phyloP scores from a whole-genome alignment of 23 tunicate species.

The Styela clava region DNA sequence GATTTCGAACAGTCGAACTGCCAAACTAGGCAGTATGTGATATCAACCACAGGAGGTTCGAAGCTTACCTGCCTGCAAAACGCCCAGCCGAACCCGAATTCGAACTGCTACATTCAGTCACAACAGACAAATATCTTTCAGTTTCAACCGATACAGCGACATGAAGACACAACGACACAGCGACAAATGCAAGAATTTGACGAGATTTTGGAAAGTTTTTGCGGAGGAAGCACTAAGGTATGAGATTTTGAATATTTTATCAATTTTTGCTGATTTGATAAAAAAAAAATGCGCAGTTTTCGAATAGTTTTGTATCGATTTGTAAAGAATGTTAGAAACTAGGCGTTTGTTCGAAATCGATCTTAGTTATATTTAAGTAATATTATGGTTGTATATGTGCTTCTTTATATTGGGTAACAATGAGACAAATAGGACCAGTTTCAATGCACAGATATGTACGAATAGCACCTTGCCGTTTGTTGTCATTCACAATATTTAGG shows the following conservation, averaged over 20 bases:
- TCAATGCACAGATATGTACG: too few species aligned
- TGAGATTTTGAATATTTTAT: not conserved
- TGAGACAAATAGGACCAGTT: too few species aligned
- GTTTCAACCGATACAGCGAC: slow-evolving; percentile 10
- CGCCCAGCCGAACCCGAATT: slow-evolving; percentile 1
- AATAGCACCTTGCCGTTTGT: too few species aligned
- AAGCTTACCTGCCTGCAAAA: slow-evolving; percentile 15
- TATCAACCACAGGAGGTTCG: not conserved
- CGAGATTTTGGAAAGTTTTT: slow-evolving; percentile 12
- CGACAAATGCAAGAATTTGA: slow-evolving; percentile 16
- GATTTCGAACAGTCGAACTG: not conserved
- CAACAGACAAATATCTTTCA: not conserved
- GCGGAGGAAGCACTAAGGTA: not conserved
- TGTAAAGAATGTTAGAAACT: too few species aligned
- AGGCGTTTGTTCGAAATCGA: too few species aligned
- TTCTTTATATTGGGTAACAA: too few species aligned
- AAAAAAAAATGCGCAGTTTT: too few species aligned
- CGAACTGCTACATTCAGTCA: slow-evolving; percentile 10
- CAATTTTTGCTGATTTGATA: too few species aligned
- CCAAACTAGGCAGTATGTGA: slow-evolving; percentile 11
- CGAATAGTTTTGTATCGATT: too few species aligned
- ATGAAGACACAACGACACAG: slow-evolving; percentile 1
- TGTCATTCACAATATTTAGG: too few species aligned
- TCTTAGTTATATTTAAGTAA: too few species aligned
- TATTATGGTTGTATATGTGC: too few species aligned